phyloP scores from a whole-genome alignment of 2,797 vertebrate genomes.

The Meda fulgida region DNA sequence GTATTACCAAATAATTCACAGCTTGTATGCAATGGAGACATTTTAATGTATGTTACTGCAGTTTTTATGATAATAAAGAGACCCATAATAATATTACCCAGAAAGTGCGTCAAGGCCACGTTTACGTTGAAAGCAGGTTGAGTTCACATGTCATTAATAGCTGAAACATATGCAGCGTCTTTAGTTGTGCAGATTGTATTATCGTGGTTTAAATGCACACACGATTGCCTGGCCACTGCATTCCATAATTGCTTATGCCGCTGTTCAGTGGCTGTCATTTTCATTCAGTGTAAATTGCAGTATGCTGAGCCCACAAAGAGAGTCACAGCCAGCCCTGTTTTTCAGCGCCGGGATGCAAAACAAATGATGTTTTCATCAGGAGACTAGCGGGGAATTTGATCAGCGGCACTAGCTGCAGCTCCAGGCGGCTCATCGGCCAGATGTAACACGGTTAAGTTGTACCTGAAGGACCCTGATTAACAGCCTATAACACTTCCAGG shows the following conservation, averaged over 20 bases:
- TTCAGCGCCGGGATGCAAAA: slow-evolving; percentile 53
- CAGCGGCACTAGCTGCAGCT: slow-evolving; percentile 52
- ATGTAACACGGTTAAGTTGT: slow-evolving; percentile 61
- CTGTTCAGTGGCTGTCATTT: slow-evolving; percentile 49
- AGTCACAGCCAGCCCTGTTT: slow-evolving; percentile 55
- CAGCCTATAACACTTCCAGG: slow-evolving; percentile 55
- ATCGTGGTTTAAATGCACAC: slow-evolving; percentile 21
- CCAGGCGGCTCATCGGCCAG: slow-evolving; percentile 58
- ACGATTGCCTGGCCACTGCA: slow-evolving; percentile 18
- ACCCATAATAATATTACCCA: not conserved
- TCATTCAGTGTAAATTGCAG: slow-evolving; percentile 48
- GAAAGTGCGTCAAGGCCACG: slow-evolving; percentile 2
- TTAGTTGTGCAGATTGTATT: slow-evolving; percentile 45
- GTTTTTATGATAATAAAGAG: slow-evolving; percentile 26
- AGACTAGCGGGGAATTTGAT: slow-evolving; percentile 58
- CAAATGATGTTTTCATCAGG: slow-evolving; percentile 60
- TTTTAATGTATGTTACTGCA: slow-evolving; percentile 20
- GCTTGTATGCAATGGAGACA: not conserved
- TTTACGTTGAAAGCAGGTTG: slow-evolving; percentile 38
- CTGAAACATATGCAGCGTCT: slow-evolving; percentile 35
- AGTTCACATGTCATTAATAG: slow-evolving; percentile 37
- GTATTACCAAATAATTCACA: slow-evolving; percentile 1
- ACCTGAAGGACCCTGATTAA: slow-evolving; percentile 63
- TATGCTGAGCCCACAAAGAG: slow-evolving; percentile 47
- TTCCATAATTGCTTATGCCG: slow-evolving; percentile 45